Conservation (phyloP, 2,113 vertebrate species). For the Bostrychus sinensis region DNA sequence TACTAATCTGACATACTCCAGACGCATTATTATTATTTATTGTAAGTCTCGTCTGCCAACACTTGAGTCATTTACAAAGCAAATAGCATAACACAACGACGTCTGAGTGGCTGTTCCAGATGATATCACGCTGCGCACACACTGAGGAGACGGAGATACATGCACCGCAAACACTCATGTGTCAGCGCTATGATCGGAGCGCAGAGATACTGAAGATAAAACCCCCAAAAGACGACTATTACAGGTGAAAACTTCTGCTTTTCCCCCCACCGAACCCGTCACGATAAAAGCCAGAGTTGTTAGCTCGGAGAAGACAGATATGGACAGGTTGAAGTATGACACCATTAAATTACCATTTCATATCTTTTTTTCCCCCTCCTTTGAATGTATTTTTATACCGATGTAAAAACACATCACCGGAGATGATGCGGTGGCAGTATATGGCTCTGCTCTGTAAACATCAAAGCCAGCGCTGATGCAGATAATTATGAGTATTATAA, state of each 20-base stretch:
- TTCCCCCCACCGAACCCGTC: neutral
- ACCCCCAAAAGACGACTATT: neutral
- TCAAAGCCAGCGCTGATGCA: conserved; percentile 53
- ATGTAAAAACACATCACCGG: neutral
- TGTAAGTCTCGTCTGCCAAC: neutral
- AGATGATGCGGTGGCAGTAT: conserved; percentile 13
- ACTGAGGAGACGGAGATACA: neutral
- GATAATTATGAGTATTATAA: conserved; percentile 58
- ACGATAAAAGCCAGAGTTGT: neutral
- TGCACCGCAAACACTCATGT: neutral
- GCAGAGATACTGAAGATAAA: neutral
- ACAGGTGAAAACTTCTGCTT: neutral
- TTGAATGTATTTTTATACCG: neutral
- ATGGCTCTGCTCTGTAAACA: conserved; percentile 32
- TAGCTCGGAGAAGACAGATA: neutral
- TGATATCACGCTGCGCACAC: neutral
- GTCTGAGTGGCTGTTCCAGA: neutral
- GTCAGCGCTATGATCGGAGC: neutral
- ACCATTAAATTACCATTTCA: neutral
- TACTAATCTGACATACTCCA: too few relatives aligned
- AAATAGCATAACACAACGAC: neutral
- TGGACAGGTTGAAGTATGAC: neutral
- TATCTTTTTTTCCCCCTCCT: neutral
- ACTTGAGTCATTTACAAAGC: neutral
- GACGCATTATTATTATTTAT: too few relatives aligned